phyloP scores from a whole-genome alignment of 2,888 invertebrate species.

The Leptinotarsa juncta region DNA sequence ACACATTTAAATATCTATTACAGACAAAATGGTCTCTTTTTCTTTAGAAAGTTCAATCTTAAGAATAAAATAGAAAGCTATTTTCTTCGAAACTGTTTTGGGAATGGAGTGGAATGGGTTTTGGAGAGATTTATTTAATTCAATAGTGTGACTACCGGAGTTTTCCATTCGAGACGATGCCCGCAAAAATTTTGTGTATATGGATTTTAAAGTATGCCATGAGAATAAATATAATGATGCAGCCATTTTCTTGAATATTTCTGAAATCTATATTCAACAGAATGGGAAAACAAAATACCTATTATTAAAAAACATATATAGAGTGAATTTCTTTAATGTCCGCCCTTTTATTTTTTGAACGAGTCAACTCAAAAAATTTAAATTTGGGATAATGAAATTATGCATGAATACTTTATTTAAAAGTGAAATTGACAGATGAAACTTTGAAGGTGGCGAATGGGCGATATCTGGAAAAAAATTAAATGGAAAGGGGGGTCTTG shows the following conservation, averaged over 20 bases:
- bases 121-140: constrained; percentile 4
- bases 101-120: not conserved
- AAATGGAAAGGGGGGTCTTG: too few species aligned
- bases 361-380: too few species aligned
- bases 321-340: too few species aligned
- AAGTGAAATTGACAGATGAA: too few species aligned
- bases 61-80: constrained; percentile 23
- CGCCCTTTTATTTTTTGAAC: too few species aligned
- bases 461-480: too few species aligned
- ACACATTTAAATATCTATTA: constrained; percentile 44
- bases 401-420: too few species aligned
- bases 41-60: constrained; percentile 24
- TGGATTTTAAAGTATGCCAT: not conserved
- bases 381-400: too few species aligned
- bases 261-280: not conserved
- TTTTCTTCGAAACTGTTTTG: not conserved
- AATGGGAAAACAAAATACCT: too few species aligned
- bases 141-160: not conserved
- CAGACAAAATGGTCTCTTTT: constrained; percentile 30
- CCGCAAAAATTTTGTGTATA: not conserved
- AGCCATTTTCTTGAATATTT: not conserved
- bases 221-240: not conserved
- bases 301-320: too few species aligned
- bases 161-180: not conserved
- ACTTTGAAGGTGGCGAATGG: too few species aligned